A percentile compares a stretch with the other conserved stretches of the same genome.
Evolutionary conservation across 2,113 vertebrate species (phyloP).

Genomic region (Pteruthius melanotis): DNA sequence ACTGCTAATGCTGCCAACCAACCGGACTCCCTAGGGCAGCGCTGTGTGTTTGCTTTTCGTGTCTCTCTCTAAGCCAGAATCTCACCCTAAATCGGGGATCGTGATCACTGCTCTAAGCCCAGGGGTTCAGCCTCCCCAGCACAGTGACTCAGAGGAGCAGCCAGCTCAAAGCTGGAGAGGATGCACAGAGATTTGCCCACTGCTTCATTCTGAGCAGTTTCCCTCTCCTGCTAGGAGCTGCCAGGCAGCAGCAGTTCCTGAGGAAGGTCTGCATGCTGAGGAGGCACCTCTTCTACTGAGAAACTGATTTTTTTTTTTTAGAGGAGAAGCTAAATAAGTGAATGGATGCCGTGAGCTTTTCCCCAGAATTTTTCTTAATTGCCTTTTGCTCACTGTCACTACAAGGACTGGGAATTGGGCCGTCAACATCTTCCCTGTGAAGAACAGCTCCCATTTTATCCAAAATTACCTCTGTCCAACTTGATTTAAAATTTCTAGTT

Average conservation of each 20-base stretch:
- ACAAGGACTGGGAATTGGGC: not conserved
- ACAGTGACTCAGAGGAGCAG: not conserved
- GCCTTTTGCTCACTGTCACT: not conserved
- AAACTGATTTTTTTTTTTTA: not conserved
- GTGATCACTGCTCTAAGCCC: not conserved
- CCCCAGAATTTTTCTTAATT: not conserved
- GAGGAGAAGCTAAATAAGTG: not conserved
- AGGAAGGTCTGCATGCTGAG: not conserved
- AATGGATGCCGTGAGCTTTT: not conserved
- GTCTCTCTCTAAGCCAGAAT: slow-evolving; percentile 1
- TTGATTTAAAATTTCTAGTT: not conserved
- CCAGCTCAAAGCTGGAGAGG: not conserved
- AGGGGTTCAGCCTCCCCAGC: not conserved
- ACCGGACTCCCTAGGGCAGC: not conserved
- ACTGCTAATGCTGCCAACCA: slow-evolving; percentile 40
- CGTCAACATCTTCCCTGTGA: not conserved
- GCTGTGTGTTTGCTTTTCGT: slow-evolving; percentile 4
- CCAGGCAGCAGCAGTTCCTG: not conserved
- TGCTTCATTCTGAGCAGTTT: not conserved
- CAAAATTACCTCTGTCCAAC: not conserved
- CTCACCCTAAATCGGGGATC: not conserved
- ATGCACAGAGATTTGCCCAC: not conserved
- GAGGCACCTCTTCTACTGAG: not conserved
- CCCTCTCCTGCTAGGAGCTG: not conserved
- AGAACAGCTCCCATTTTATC: not conserved